A percentile compares a stretch with the other conserved stretches of the same genome.
These are phyloP conservation scores for Chloropsis cyanopogon DNA, from an alignment of 2,113 vertebrate genomes.

Conservation along the genomic window DNA sequence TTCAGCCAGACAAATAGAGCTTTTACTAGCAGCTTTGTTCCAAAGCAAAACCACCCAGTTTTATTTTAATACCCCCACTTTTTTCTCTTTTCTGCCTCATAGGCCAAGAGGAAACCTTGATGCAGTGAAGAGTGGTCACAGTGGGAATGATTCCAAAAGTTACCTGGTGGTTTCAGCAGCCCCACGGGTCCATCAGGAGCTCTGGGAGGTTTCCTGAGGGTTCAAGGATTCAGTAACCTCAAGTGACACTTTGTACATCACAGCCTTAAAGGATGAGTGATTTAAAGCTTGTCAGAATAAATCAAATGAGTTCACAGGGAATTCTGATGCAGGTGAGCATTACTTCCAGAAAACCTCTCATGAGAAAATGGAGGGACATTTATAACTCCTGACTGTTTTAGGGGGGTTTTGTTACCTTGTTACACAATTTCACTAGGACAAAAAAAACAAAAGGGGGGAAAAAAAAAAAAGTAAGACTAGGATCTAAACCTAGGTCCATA, in stretches of 20 bases:
- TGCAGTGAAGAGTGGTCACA: not conserved
- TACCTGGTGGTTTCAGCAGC: not conserved
- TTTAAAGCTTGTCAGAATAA: not conserved
- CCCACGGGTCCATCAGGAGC: not conserved
- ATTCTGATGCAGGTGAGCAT: not conserved
- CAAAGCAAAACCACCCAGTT: not conserved
- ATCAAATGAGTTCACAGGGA: not conserved
- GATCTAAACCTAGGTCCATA: not conserved
- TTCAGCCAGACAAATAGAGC: not conserved
- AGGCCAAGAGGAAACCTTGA: not conserved
- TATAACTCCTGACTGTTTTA: not conserved
- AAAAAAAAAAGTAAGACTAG: not conserved
- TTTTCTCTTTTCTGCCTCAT: not conserved
- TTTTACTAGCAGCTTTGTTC: not conserved
- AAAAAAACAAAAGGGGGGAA: no score
- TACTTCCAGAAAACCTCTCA: not conserved
- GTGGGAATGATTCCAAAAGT: not conserved
- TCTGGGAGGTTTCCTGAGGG: not conserved
- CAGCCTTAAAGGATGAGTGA: not conserved
- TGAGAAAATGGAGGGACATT: not conserved
- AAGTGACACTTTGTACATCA: not conserved
- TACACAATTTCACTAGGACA: accelerated
- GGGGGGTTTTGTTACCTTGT: not conserved
- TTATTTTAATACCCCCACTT: not conserved
- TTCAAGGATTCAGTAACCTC: not conserved